Conservation (phyloP, 2,113 vertebrate genomes). For the Calonectris borealis region DNA sequence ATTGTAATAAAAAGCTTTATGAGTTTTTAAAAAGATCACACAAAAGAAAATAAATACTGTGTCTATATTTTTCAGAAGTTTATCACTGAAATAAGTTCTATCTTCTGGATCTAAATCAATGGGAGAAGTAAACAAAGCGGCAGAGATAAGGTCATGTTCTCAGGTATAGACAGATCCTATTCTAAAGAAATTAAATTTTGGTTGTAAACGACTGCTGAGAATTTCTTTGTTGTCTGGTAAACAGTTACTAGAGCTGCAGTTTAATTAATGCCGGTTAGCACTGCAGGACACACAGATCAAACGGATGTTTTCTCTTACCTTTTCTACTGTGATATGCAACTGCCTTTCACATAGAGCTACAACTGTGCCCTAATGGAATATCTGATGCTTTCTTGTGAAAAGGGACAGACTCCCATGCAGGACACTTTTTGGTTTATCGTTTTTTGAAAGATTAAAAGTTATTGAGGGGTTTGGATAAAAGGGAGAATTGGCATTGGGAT, state of each 20-base stretch:
- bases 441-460: neutral
- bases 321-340: accelerated
- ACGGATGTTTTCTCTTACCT: neutral
- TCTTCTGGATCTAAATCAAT: conserved; percentile 6
- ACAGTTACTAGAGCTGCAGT: neutral
- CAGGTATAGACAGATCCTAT: neutral
- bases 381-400: neutral
- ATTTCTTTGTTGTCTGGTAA: neutral
- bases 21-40: neutral
- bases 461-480: neutral
- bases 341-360: neutral
- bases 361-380: neutral
- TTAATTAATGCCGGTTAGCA: neutral
- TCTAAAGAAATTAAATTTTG: neutral
- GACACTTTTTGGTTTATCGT: neutral
- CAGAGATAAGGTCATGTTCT: neutral
- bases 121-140: neutral
- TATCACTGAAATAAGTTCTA: neutral
- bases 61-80: neutral
- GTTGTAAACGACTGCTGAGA: neutral
- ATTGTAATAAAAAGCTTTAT: neutral
- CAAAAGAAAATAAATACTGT: neutral
- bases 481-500: neutral
- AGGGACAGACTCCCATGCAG: neutral
- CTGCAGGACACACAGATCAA: neutral